Percentiles rank a stretch among this genome's conserved stretches.
phyloP scores from a whole-genome alignment of 2,888 invertebrate species.

The Myopa tessellatipennis region DNA sequence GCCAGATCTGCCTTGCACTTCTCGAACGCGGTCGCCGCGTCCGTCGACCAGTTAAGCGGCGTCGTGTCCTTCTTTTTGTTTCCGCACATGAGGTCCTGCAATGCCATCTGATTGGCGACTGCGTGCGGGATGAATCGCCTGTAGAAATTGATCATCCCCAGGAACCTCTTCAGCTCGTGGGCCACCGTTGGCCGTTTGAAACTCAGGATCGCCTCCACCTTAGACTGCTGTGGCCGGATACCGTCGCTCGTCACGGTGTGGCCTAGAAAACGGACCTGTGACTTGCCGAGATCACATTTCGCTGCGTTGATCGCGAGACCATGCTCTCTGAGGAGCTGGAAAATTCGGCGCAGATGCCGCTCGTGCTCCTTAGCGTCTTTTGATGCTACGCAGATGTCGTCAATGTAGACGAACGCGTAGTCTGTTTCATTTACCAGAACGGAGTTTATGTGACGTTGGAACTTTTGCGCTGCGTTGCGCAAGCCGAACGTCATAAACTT shows the following conservation, averaged over 20 bases:
- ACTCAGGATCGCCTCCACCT: too few relatives aligned
- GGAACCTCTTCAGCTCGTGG: too few relatives aligned
- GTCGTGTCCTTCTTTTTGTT: slow-evolving; percentile 44
- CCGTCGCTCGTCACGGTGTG: too few relatives aligned
- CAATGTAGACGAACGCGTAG: too few relatives aligned
- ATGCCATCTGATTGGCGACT: neutral
- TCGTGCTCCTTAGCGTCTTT: too few relatives aligned
- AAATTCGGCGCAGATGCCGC: slow-evolving; percentile 30
- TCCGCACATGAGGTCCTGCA: slow-evolving; percentile 36
- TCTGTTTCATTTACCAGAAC: too few relatives aligned
- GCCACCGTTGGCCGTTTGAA: too few relatives aligned
- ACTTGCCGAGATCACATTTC: slow-evolving; percentile 35
- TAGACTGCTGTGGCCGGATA: too few relatives aligned
- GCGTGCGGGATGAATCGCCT: neutral
- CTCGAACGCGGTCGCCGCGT: slow-evolving; percentile 37
- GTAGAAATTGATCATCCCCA: neutral
- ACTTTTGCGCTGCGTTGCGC: neutral
- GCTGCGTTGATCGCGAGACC: slow-evolving; percentile 37
- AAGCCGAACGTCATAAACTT: neutral
- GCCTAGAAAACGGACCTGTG: too few relatives aligned
- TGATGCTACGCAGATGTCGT: too few relatives aligned
- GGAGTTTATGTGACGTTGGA: neutral
- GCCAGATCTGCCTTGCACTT: slow-evolving; percentile 42
- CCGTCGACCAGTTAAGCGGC: slow-evolving; percentile 36
- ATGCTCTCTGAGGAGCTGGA: slow-evolving; percentile 13